phyloP scores from a whole-genome alignment of 64 coral and sea anemone genomes.

The Pachyseris speciosa region DNA sequence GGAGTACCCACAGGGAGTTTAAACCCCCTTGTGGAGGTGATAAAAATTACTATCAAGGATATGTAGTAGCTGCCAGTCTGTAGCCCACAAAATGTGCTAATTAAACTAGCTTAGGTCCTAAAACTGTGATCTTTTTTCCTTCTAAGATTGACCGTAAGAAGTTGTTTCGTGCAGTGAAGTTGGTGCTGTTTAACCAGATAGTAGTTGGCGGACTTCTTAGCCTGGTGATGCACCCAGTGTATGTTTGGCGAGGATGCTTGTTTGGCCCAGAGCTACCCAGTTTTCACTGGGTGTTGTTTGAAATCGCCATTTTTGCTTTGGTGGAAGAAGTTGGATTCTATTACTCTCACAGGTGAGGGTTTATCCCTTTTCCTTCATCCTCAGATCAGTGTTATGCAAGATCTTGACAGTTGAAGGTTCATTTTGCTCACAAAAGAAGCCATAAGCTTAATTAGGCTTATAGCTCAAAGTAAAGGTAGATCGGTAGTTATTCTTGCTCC shows the following conservation, averaged over 20 bases:
- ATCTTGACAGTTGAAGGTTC: too few relatives aligned
- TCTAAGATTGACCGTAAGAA: conserved; percentile 82
- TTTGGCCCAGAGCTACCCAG: conserved; percentile 76
- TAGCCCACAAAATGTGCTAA: too few relatives aligned
- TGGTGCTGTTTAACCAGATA: conserved; percentile 91
- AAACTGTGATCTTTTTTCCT: neutral
- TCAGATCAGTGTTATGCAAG: too few relatives aligned
- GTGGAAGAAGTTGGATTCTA: conserved; percentile 96
- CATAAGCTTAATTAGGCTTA: too few relatives aligned
- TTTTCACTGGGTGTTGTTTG: conserved; percentile 98
- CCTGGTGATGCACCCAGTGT: conserved; percentile 22
- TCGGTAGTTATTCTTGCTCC: too few relatives aligned
- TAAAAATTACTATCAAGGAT: too few relatives aligned
- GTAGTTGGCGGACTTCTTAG: conserved; percentile 54
- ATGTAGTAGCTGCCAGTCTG: too few relatives aligned
- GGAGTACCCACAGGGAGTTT: too few relatives aligned
- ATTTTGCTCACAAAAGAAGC: too few relatives aligned
- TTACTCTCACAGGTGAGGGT: conserved; percentile 90
- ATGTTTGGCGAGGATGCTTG: conserved; percentile 73
- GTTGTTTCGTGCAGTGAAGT: conserved; percentile 67
- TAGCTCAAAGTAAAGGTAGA: too few relatives aligned
- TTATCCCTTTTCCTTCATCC: too few relatives aligned
- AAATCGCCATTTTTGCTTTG: conserved; percentile 82
- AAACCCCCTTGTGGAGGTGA: too few relatives aligned
- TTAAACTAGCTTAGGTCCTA: neutral